Base-by-base conservation (phyloP, 1,140 invertebrate species). In the Orius insidiosus region DNA sequence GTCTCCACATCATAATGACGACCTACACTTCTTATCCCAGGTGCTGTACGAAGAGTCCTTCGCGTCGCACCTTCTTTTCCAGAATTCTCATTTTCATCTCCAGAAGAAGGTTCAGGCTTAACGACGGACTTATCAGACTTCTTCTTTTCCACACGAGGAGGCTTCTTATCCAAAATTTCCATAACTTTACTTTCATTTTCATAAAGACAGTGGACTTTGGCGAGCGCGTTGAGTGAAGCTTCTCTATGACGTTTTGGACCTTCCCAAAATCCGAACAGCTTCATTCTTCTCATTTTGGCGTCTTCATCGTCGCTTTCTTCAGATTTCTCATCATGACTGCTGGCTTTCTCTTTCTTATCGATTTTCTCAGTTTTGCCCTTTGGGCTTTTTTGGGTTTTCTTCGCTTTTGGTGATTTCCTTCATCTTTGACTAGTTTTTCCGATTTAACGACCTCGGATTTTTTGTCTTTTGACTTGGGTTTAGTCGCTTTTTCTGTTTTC, bases 151-250 rank as follows among this genome's bases (percentile, higher is more conserved):
- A 7, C 30, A 39, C 45, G 52, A 0, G n/a, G n/a, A n/a, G 52
- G 52, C 38, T 3, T 37, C 15, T 39, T 50, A 31, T 49, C 49
- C 13, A 49, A 43, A 11, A 52, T 46, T n/a, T 54, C 53, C 14
- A 45, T 43, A 19, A 54, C 39, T 49, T 54, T 52, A 34, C 76
- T 78, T 61, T 89, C 85, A 59, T 89, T 88, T 60, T 90, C 86
- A 54, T 88, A 89, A 9, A 90, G 66, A 58, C 85, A 87, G 59
- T 89, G 85, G 24, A 90, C 85, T 68, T 90, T 89, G n/a, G 85
- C 85, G 54, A 84, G 61, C 0, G 86, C 86, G 62, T 92, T 92
- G 11, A 92, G 60, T 5, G 85, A 88, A 18, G 86, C 86, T 58
- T 87, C 85, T 50, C 86, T 68, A 57, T 84, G 80, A 45, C 76